Evolutionary conservation across 2,888 invertebrate genomes (phyloP).

Genomic region (Erebia palarica): DNA sequence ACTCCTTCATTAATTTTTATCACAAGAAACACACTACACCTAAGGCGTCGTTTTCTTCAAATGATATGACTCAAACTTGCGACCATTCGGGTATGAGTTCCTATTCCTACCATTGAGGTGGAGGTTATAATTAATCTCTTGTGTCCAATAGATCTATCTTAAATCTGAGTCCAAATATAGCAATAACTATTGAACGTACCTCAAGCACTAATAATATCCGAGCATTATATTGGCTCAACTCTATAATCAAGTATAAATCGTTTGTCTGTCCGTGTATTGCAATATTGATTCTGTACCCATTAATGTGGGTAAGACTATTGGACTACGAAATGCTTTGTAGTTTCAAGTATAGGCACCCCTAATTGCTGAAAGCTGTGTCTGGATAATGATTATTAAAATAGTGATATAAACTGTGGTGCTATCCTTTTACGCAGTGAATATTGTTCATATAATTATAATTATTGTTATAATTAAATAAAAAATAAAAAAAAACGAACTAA

Average conservation of each 20-base stretch:
- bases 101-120: neutral
- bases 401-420: neutral
- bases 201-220: neutral
- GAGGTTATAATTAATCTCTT: neutral
- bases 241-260: slow-evolving; percentile 13
- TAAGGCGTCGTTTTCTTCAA: neutral
- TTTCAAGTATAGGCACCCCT: slow-evolving; percentile 14
- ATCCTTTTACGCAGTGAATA: neutral
- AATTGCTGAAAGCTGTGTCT: slow-evolving; percentile 4
- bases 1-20: too few species aligned
- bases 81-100: neutral
- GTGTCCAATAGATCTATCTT: neutral
- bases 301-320: slow-evolving; percentile 20
- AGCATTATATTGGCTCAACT: neutral
- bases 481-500: too few species aligned
- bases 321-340: slow-evolving; percentile 27
- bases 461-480: too few species aligned
- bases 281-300: slow-evolving; percentile 21
- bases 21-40: too few species aligned
- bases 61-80: neutral
- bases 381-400: slow-evolving; percentile 6
- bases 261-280: slow-evolving; percentile 22
- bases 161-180: neutral
- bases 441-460: too few species aligned
- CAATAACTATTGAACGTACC: neutral